Evolutionary conservation across 2,797 vertebrate genomes (phyloP), one percentile per base, ranked within the genome.

Genomic region (Natrix natrix): DNA sequence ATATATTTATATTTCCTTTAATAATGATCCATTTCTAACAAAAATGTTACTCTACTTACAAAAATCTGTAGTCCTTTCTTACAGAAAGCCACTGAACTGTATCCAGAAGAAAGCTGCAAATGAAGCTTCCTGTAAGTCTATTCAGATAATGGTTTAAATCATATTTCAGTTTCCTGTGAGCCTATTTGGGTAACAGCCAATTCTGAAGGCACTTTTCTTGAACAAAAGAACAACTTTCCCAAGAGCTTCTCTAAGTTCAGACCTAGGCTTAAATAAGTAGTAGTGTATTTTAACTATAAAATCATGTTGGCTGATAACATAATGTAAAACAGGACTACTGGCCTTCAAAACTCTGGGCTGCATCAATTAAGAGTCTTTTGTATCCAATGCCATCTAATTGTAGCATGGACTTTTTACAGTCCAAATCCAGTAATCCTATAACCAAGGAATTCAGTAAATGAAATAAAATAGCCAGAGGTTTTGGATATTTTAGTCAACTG

Each of bases 1-100:
- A 90, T 24, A 4, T n/a, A 61, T 48, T 66, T 37, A n/a, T 56
- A 63, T 14, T 86, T 88, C 86, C 90, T 87, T 14, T 16, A 92
- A 66, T 89, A 94, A 0, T 60, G 91, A 14, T 89, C 86, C 56
- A 96, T 28, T 87, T 56, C 54, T 87, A 95, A 93, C 14, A 24
- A 90, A 60, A 26, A 3, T 43, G 94, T 89, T 0, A 93, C 26
- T 0, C 60, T 28, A n/a, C 37, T 93, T 16, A 17, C 91, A 86
- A 54, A 93, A 93, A 95, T 86, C 16, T 74, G 63, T 56, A 59
- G 8, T 55, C 52, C 12, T 63, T 24, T 66, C 17, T 90, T 60
- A 4, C 54, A 78, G 2, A 66, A 16, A 56, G 92, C 37, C 7
- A 43, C 43, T 32, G 11, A 43, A 43, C 88, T 86, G 86, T 78